Evolutionary conservation across 2,113 vertebrate species (phyloP), one percentile per base, ranked within the genome.

Genomic region (Nannospalax galili): DNA sequence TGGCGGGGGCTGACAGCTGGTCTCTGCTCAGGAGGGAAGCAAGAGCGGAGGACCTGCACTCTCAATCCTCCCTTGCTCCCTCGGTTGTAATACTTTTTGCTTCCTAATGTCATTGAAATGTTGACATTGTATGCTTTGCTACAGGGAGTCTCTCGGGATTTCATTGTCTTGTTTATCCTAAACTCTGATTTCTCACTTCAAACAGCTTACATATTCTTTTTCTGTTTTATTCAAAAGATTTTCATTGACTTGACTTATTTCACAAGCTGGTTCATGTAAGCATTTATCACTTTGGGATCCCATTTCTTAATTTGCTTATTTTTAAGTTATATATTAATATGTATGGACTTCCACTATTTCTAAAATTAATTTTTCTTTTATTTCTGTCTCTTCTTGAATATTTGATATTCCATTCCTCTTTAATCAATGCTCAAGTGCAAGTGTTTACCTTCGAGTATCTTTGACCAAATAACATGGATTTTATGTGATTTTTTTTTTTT

Each of bases 111-210:
- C 87, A 77, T 45, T 84, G 65, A 90, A 92, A 95, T 79, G 35
- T 70, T 88, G 42, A 45, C 73, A 14, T 48, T 87, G 42, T 74
- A 65, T 22, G 42, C 42, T 82, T 74, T 32, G 67, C 52, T 67
- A 84, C 64, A 30, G 24, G n/a, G 77, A 85, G 72, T 64, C 70
- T 80, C 75, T 58, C 48, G 37, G 80, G 69, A 91, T 48, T 95
- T 85, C n/a, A 69, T 56, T 77, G 62, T 81, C 22, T 22, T 82
- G 40, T 32, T 91, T 56, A 40, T 19, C 78, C 5, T 62, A 78
- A 95, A 95, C 65, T 88, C 0, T 14, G 72, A n/a, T 74, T 86
- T 77, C 52, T 78, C 20, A 79, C 60, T 85, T 96, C 67, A 86
- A 95, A 79, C 24, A 77, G 48, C n/a, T 73, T 84, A 14, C 6